Base-by-base conservation (phyloP, 1,140 invertebrate genomes). In the Sweltsa coloradensis region DNA sequence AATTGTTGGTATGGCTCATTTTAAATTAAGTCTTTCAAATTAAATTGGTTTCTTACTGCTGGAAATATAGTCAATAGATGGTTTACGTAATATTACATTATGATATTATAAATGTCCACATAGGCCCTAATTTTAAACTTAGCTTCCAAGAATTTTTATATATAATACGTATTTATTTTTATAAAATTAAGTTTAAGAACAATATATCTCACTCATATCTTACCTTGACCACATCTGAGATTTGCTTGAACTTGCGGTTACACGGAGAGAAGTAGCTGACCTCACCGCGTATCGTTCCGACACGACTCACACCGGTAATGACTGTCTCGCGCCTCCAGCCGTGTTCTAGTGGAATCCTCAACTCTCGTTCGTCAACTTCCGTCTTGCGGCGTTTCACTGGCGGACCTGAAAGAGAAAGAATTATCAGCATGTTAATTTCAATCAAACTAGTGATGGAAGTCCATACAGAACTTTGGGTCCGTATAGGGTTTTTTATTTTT, bases 241-340 rank as follows among this genome's bases (percentile, higher is more conserved):
- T 83, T 60, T 75, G 81, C 54, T 76, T 78, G 56, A 87, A 78
- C 47, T 76, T 78, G 61, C 81, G 80, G 14, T 85, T 84, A 58
- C 85, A 89, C 21, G 91, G 91, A 22, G 89, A 85, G 55, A 80
- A 80, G 62, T 96, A 96, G 22, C 78, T 76, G n/a, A 95, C 89
- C 59, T 89, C 86, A 23, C 86, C 86, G 55, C 83, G 81, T 44
- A 89, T 80, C 37, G 79, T 78, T 16, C 78, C 87, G 59, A 73
- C 85, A 58, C 85, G 83, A 3, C 82, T 84, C 5, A 93, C 70
- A 26, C 85, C 83, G 53, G 80, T 78, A 49, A 94, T 92, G 36
- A 88, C 73, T 0, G 91, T 96, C 59, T 93, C 83, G 29, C 93
- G 68, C 56, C 83, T 83, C 91, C 91, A 97, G 16, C 90, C 89